These are phyloP conservation scores for Sinella curviseta DNA, from an alignment of 1,140 invertebrate species.

Conservation along the genomic window DNA sequence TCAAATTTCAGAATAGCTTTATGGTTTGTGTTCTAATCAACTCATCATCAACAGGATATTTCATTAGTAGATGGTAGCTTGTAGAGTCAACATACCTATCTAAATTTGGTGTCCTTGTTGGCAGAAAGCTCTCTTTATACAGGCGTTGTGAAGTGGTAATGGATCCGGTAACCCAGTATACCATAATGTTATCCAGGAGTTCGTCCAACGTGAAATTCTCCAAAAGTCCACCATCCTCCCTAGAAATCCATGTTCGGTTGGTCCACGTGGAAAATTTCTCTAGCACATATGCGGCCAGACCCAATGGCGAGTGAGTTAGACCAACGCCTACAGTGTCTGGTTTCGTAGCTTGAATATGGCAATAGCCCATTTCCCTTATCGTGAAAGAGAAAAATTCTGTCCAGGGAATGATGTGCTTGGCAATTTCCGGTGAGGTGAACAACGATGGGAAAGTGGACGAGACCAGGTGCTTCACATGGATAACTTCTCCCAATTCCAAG, in stretches of 20 bases:
- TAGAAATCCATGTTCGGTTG: slow-evolving; percentile 56
- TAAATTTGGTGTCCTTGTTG: slow-evolving; percentile 54
- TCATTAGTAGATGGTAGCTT: no score
- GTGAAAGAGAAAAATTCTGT: slow-evolving; percentile 24
- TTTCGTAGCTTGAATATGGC: slow-evolving; percentile 80
- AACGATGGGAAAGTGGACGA: slow-evolving; percentile 52
- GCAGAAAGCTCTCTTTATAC: slow-evolving; percentile 58
- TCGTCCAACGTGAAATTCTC: slow-evolving; percentile 59
- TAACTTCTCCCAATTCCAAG: slow-evolving; percentile 30
- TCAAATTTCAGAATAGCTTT: slow-evolving; percentile 47
- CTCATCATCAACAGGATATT: slow-evolving; percentile 13
- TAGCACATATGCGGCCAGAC: slow-evolving; percentile 63
- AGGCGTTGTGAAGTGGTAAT: slow-evolving; percentile 57
- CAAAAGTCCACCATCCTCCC: slow-evolving; percentile 57
- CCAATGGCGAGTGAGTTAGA: slow-evolving; percentile 52
- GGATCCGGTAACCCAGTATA: slow-evolving; percentile 59
- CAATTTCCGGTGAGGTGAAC: slow-evolving; percentile 48
- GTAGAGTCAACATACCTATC: slow-evolving; percentile 60
- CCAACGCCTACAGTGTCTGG: slow-evolving; percentile 80
- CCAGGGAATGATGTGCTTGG: slow-evolving; percentile 47
- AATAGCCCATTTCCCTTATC: slow-evolving; percentile 26
- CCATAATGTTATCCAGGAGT: slow-evolving; percentile 75
- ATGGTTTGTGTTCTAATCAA: not conserved
- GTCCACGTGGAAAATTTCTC: no score
- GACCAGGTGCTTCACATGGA: slow-evolving; percentile 59